Base-by-base conservation (phyloP, 2,113 vertebrate genomes). In the Formicarius rufipectus region DNA sequence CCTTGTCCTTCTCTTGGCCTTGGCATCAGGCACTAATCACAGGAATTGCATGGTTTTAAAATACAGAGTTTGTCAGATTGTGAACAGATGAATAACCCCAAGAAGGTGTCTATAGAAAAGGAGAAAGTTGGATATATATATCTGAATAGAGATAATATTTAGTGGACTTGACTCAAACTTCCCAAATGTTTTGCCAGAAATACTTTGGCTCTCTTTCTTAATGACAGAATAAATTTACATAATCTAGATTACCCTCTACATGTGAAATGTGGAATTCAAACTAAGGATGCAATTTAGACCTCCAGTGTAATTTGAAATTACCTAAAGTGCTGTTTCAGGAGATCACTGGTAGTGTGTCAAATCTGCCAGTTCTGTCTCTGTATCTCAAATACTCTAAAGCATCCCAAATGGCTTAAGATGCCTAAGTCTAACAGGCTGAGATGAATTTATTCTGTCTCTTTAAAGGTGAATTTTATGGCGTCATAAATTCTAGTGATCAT, bases 291-390 rank as follows among this genome's bases (percentile, higher is more conserved):
- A 58, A 39, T 62, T 87, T 55, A 89, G 31, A 66, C 37, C 6
- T 68, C 7, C n/a, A 44, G 18, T 44, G 28, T 52, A 25, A 49
- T 85, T 63, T 79, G 24, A 68, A 75, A 69, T 25, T 8, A 17
- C 7, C 15, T 71, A 5, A 81, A 59, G 9, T 30, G 7, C 10
- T 62, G 6, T 14, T 88, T 90, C 40, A 50, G 39, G 37, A 45
- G 12, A 33, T 22, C 50, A 69, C 0, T 22, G 30, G 7, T 42
- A 73, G 9, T 2, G 0, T 59, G 42, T 37, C 33, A 63, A 10
- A 75, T 28, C 31, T 78, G 11, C 6, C 28, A 50, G 30, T 50
- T 89, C 73, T 89, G 21, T 69, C 19, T n/a, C 22, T 56, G 7
- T 9, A n/a, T 13, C 35, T 28, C 40, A 6, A 64, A n/a, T 56